Base-by-base conservation (phyloP, 2,888 invertebrate species). In the Leucania comma region DNA sequence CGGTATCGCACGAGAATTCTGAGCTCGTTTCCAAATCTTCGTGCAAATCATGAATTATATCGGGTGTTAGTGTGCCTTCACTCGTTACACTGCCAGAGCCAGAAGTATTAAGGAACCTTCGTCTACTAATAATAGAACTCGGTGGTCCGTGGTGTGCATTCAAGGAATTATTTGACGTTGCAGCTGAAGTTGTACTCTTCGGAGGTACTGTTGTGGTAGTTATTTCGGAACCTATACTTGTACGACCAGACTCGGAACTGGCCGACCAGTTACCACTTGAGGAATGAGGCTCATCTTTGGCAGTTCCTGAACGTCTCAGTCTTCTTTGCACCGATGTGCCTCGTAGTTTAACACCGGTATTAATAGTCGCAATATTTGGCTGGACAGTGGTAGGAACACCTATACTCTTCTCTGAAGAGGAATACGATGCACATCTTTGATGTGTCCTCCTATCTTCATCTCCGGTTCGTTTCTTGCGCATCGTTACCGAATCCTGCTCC, bases 241-340 rank as follows among this genome's bases (percentile, higher is more conserved):
- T 98, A 75, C 98, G 96, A 26, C 98, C 98, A 66, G 98, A 98
- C 91, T 98, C 98, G 0, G 98, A 98, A 89, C 98, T 99, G 2
- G 98, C 99, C 83, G 98, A 98, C 99, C 99, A 99, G 93, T 99
- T 99, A 51, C 99, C 99, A 87, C 98, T 98, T 20, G 98, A 98
- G 1, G 98, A 98, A 93, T 98, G 98, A 48, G 97, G 98, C 88
- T 98, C 98, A 78, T 98, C 98, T 91, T 97, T 98, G 57, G 96
- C 96, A 58, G 96, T 93, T 24, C 97, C 97, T 50, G 97, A 97
- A 76, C 98, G 96, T 73, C 98, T 96, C 87, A 97, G 96, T 80
- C 98, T 95, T 84, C 97, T 96, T 91, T 98, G 97, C 48, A 97
- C 96, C 3, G 98, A 97, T 65, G 97, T 97, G 83, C 97, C 98